These are phyloP conservation scores for Craterocephalus amniculus DNA, from an alignment of 2,797 vertebrate species.

Conservation along the genomic window DNA sequence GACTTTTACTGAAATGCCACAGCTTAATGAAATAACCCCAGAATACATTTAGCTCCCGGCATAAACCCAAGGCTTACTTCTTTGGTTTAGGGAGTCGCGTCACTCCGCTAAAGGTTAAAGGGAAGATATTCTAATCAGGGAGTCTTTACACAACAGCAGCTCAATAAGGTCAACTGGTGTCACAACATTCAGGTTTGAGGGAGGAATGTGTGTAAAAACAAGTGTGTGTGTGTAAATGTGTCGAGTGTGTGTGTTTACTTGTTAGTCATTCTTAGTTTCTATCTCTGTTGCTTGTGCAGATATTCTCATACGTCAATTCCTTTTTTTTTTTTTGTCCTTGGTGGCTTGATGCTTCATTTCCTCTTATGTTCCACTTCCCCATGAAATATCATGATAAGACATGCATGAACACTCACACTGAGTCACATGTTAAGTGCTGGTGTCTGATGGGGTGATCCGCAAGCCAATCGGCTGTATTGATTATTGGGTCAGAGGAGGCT, in stretches of 20 bases:
- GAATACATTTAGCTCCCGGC: slow-evolving; percentile 60
- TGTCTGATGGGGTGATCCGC: slow-evolving; percentile 92
- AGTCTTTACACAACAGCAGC: slow-evolving; percentile 86
- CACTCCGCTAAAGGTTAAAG: slow-evolving; percentile 80
- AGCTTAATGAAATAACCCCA: slow-evolving; percentile 69
- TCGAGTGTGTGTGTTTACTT: slow-evolving; percentile 47
- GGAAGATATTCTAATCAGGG: slow-evolving; percentile 84
- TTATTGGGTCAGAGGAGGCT: slow-evolving; percentile 90
- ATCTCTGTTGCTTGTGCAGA: slow-evolving; percentile 15
- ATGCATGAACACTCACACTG: slow-evolving; percentile 26
- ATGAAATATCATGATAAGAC: background rate
- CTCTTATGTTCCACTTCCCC: slow-evolving; percentile 5
- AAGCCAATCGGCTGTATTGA: slow-evolving; percentile 92
- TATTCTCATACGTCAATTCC: background rate
- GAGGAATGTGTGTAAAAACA: slow-evolving; percentile 57
- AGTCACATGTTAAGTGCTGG: slow-evolving; percentile 64
- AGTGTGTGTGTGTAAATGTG: slow-evolving; percentile 36
- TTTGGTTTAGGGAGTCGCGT: slow-evolving; percentile 53
- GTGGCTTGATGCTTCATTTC: background rate
- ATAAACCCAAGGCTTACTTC: slow-evolving; percentile 70
- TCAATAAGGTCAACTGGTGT: slow-evolving; percentile 91
- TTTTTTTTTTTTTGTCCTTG: slow-evolving; percentile 3
- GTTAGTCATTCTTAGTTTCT: slow-evolving; percentile 22
- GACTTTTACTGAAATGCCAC: slow-evolving; percentile 67
- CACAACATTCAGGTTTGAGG: slow-evolving; percentile 72